Evolutionary conservation across 92 coral and sea anemone genomes (phyloP).

Genomic region (Micromussa lordhowensis): DNA sequence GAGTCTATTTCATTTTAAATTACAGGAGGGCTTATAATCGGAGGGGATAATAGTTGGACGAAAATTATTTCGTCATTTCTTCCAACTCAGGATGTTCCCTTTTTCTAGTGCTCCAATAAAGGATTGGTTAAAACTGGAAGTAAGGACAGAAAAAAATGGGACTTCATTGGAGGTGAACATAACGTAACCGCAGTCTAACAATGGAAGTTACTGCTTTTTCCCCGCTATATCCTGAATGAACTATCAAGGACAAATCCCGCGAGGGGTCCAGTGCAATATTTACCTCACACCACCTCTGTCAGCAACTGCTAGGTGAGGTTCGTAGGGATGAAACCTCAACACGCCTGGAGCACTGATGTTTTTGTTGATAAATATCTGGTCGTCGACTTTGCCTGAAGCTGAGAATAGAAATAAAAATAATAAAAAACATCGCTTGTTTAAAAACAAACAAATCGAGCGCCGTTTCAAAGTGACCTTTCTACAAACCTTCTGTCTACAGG

Average conservation of each 20-base stretch:
- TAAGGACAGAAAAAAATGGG: too few relatives aligned
- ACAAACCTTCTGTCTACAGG: too few relatives aligned
- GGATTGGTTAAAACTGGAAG: too few relatives aligned
- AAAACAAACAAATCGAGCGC: background rate
- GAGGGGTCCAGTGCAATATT: background rate
- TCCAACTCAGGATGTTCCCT: background rate
- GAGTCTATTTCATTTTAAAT: too few relatives aligned
- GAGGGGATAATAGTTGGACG: too few relatives aligned
- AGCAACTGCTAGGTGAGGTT: constrained; percentile 96
- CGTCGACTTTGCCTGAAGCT: constrained; percentile 89
- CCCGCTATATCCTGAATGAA: background rate
- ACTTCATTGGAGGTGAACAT: too few relatives aligned
- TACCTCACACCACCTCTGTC: constrained; percentile 97
- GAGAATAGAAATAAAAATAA: background rate
- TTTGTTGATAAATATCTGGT: constrained; percentile 95
- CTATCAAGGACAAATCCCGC: background rate
- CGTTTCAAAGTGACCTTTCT: too few relatives aligned
- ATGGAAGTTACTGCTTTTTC: background rate
- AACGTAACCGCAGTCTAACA: background rate
- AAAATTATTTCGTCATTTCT: background rate
- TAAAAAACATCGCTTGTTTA: background rate
- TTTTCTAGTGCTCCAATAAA: background rate
- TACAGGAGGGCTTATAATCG: too few relatives aligned
- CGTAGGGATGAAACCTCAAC: constrained; percentile 93
- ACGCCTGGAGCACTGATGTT: constrained; percentile 84